Evolutionary conservation across 2,113 vertebrate genomes (phyloP).

Genomic region (Mustela nigripes): DNA sequence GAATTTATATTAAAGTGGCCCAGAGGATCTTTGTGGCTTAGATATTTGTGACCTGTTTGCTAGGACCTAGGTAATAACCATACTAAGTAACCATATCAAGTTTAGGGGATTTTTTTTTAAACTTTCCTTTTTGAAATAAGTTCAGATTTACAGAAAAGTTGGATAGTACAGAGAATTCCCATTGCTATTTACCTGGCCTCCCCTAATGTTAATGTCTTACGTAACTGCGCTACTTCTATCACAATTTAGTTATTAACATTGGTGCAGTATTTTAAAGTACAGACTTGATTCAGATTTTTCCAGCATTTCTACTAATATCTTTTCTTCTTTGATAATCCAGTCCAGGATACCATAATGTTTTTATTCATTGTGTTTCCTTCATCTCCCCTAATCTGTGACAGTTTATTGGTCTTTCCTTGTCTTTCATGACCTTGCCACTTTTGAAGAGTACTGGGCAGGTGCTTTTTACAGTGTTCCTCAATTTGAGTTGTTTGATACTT

Average conservation of each 20-base stretch:
- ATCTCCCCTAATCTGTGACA: neutral
- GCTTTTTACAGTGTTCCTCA: conserved; percentile 12
- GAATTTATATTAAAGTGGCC: neutral
- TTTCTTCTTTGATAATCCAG: neutral
- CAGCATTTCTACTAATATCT: neutral
- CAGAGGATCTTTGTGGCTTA: neutral
- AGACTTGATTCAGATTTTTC: conserved; percentile 40
- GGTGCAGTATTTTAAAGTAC: neutral
- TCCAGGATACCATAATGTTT: neutral
- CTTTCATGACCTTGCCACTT: neutral
- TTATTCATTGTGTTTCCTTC: neutral
- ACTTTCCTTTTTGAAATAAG: conserved; percentile 44
- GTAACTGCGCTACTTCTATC: neutral
- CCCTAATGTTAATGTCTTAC: neutral
- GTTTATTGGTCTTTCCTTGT: neutral
- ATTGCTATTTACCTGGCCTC: neutral
- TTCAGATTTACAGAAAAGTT: conserved; percentile 36
- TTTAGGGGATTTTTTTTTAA: neutral
- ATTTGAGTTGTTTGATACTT: conserved; percentile 11
- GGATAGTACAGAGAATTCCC: neutral
- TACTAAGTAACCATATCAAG: neutral
- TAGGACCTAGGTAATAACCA: neutral
- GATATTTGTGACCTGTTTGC: neutral
- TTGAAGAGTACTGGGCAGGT: neutral
- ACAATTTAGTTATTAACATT: conserved; percentile 11